Evolutionary conservation across 30 jellyfish, hydroid and myxozoan genomes (phyloP), one percentile per base, ranked within the genome.

Genomic region (Sanderia malayensis): DNA sequence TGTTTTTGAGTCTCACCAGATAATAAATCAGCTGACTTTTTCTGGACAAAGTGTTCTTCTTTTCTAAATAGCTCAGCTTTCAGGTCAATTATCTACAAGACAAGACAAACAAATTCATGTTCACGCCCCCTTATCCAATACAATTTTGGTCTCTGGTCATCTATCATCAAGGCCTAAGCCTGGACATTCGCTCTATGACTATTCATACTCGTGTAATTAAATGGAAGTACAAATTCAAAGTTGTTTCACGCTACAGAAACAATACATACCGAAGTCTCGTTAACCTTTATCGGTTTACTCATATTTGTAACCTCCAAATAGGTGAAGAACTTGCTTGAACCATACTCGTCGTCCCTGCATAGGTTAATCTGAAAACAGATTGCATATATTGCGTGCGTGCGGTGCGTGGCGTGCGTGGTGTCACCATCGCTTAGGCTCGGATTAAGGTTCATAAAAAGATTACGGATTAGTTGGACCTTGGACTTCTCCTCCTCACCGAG

Each of bases 61-160:
- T 89, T 89, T 58, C 97, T 75, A 52, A 80, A 64, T 31, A 89
- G 74, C 49, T 89, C 97, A 19, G 95, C 97, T 58, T 82, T 89
- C 31, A 89, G 74, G 52, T 89, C 97, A 25, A 89, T 68, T 19
- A 86, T 82, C 94, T 82, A 45, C 1, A 80, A 68, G 3, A 19
- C n/a, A n/a, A 41, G n/a, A 61, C 58, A 21, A 26, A 10, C 22
- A 41, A 20, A 25, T 46, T 26, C 2, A 24, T 26, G 11, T 41
- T 15, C 55, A 41, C 11, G 55, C 55, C 8, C 55, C 11, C 55
- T 15, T 41, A 8, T 8, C 55, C 55, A 41, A 8, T 41, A 15
- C 55, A 41, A 8, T 41, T n/a, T n/a, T n/a, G n/a, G 55, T 6
- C 55, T 41, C 8, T 41, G 11, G 15, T 6, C 55, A 41, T 6